Evolutionary conservation across 2,888 invertebrate genomes (phyloP).

Genomic region (Temnothorax unifasciatus): DNA sequence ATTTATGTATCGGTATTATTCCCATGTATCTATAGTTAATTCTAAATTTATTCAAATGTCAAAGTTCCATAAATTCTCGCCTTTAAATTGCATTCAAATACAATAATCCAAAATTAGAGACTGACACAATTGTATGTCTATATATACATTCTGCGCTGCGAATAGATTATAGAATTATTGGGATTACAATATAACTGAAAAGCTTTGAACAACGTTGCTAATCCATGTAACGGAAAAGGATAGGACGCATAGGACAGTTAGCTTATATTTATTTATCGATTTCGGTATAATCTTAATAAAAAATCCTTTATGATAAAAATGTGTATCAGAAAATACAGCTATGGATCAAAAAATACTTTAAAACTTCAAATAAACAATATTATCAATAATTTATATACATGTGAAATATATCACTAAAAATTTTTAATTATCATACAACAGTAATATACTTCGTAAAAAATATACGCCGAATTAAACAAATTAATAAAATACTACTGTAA

Average conservation of each 20-base stretch:
- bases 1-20: background rate
- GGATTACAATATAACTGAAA: constrained; percentile 19
- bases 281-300: background rate
- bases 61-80: constrained; percentile 12
- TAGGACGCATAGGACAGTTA: background rate
- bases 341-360: background rate
- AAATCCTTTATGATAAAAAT: background rate
- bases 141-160: background rate
- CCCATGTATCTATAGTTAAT: background rate
- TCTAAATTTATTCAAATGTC: background rate
- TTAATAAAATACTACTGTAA: constrained; percentile 30
- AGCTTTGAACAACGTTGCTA: constrained; percentile 3
- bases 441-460: background rate
- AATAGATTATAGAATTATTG: background rate
- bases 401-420: background rate
- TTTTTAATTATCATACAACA: background rate
- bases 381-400: background rate
- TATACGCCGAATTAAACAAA: background rate
- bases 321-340: background rate
- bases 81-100: background rate
- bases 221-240: background rate
- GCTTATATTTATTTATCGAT: background rate
- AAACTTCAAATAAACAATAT: background rate
- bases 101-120: constrained; percentile 11
- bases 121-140: background rate